phyloP scores from a whole-genome alignment of 1,140 invertebrate species.

The Trachymyrmex cornetzi region DNA sequence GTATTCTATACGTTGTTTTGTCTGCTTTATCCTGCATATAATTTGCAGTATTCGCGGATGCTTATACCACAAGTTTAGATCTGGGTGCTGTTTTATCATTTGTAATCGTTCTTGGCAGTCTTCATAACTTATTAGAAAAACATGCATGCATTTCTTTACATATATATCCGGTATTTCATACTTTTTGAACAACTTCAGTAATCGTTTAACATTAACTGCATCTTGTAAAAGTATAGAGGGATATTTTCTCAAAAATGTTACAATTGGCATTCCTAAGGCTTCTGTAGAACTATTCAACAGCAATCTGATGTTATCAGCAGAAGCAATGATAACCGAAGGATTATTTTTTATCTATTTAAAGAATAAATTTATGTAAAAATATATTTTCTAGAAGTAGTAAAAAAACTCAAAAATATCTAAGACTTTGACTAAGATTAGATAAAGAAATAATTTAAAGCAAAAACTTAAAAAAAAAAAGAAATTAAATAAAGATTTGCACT shows the following conservation, averaged over 20 bases:
- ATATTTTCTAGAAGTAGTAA: conserved; percentile 5
- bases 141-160: conserved; percentile 83
- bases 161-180: conserved; percentile 84
- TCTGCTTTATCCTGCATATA: conserved; percentile 85
- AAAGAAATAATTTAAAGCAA: neutral
- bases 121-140: conserved; percentile 84
- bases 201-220: conserved; percentile 81
- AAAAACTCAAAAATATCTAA: neutral
- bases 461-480: neutral
- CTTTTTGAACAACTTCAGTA: conserved; percentile 85
- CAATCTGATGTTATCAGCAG: conserved; percentile 22
- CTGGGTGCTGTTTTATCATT: conserved; percentile 83
- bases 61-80: conserved; percentile 85
- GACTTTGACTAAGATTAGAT: neutral
- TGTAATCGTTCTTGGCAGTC: conserved; percentile 85
- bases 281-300: conserved; percentile 7
- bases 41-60: conserved; percentile 87
- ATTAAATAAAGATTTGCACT: neutral
- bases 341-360: conserved; percentile 17
- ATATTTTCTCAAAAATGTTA: conserved; percentile 76
- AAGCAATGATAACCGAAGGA: neutral
- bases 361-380: conserved; percentile 16
- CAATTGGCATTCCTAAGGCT: neutral
- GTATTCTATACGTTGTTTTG: conserved; percentile 84
- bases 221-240: conserved; percentile 86